These are phyloP conservation scores for Mythimna loreyi DNA, from an alignment of 2,888 invertebrate species.

Conservation along the genomic window DNA sequence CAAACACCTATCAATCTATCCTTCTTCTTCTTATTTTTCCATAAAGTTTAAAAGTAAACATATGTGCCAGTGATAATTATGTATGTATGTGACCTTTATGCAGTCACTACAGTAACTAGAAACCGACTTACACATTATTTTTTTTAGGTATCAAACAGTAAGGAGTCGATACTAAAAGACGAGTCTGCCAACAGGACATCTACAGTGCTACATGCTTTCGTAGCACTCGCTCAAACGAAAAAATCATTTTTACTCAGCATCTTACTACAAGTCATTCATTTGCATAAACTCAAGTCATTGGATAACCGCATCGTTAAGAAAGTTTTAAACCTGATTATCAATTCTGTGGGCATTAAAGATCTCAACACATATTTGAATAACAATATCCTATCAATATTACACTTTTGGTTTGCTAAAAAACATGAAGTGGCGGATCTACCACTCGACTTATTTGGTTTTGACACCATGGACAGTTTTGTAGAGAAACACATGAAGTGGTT, in stretches of 20 bases:
- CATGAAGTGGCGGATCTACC: constrained; percentile 84
- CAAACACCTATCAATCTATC: no score
- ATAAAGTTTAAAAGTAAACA: no score
- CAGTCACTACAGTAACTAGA: no score
- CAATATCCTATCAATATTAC: constrained; percentile 87
- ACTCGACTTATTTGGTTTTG: constrained; percentile 80
- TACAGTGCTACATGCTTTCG: constrained; percentile 90
- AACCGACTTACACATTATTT: neutral
- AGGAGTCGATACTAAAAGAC: constrained; percentile 87
- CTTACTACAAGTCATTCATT: constrained; percentile 88
- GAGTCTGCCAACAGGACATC: constrained; percentile 91
- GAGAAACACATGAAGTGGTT: constrained; percentile 86
- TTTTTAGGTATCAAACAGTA: constrained; percentile 77
- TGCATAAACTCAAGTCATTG: constrained; percentile 89
- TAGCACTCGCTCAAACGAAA: constrained; percentile 88
- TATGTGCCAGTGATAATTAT: no score
- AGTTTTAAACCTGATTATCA: constrained; percentile 81
- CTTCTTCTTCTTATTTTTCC: no score
- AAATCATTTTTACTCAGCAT: constrained; percentile 88
- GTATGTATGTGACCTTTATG: no score
- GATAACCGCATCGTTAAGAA: constrained; percentile 82
- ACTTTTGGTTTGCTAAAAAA: constrained; percentile 86
- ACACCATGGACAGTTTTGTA: constrained; percentile 78
- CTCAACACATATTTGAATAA: constrained; percentile 78
- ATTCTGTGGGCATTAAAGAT: constrained; percentile 69